phyloP scores from a whole-genome alignment of 2,888 invertebrate species.

The Coelogynopora nodosa region DNA sequence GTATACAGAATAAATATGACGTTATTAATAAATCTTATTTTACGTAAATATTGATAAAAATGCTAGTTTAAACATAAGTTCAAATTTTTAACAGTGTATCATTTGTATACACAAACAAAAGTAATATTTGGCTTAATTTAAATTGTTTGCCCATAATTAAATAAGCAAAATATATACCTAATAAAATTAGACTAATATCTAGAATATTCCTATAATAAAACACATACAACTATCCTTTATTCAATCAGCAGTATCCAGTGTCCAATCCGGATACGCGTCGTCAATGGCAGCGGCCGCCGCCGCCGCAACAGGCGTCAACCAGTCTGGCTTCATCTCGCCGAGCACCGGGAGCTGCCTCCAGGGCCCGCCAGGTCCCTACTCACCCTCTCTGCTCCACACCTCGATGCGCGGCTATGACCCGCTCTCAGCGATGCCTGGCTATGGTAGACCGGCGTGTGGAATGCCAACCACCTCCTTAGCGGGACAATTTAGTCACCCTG shows the following conservation, averaged over 20 bases:
- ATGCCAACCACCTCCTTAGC: background rate
- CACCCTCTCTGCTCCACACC: background rate
- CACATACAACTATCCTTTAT: too few species aligned
- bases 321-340: background rate
- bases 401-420: conserved; percentile 33
- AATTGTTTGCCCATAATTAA: too few species aligned
- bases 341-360: background rate
- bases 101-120: too few species aligned
- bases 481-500: background rate
- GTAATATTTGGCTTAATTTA: too few species aligned
- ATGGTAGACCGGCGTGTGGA: background rate
- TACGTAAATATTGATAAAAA: too few species aligned
- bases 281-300: conserved; percentile 1
- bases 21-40: too few species aligned
- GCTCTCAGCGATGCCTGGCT: background rate
- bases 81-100: too few species aligned
- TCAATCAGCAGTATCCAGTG: background rate
- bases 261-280: background rate
- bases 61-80: too few species aligned
- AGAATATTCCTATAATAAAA: too few species aligned
- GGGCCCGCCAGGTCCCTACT: background rate
- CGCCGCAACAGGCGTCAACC: background rate
- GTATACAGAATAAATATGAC: too few species aligned
- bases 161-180: too few species aligned
- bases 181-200: too few species aligned